These are phyloP conservation scores for Dynastes tityus DNA, from an alignment of 2,888 invertebrate genomes.

Conservation along the genomic window DNA sequence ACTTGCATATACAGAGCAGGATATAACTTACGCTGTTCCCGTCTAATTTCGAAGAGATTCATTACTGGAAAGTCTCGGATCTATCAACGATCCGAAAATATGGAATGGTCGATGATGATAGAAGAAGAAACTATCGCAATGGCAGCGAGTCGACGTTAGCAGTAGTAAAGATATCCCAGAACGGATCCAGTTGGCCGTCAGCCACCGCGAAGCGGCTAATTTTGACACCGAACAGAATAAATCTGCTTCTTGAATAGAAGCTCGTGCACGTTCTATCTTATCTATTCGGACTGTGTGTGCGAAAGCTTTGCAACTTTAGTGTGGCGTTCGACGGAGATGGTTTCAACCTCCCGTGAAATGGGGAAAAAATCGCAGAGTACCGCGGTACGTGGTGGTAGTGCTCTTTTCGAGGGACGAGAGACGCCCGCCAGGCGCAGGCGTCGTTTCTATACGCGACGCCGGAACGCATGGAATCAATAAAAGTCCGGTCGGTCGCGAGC, in stretches of 20 bases:
- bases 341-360: conserved; percentile 22
- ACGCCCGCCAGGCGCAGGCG: conserved; percentile 25
- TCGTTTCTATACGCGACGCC: conserved; percentile 33
- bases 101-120: conserved; percentile 24
- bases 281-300: not conserved
- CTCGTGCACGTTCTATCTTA: not conserved
- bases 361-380: not conserved
- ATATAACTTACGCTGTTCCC: conserved; percentile 60
- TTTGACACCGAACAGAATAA: conserved; percentile 54
- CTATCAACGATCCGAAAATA: conserved; percentile 41
- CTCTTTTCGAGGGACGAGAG: conserved; percentile 3
- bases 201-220: conserved; percentile 59
- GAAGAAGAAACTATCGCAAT: conserved; percentile 51
- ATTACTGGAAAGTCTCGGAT: conserved; percentile 46
- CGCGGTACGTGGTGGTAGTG: conserved; percentile 18
- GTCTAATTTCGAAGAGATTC: conserved; percentile 60
- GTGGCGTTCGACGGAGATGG: not conserved
- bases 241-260: not conserved
- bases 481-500: conserved; percentile 18
- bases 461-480: conserved; percentile 38
- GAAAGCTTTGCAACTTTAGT: not conserved
- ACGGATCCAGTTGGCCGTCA: conserved; percentile 57
- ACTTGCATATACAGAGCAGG: conserved; percentile 9
- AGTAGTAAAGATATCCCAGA: conserved; percentile 52
- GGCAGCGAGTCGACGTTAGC: conserved; percentile 54